Evolutionary conservation across 2,888 invertebrate species (phyloP), one percentile per base, ranked within the genome.

Genomic region (Drosophila anceps): DNA sequence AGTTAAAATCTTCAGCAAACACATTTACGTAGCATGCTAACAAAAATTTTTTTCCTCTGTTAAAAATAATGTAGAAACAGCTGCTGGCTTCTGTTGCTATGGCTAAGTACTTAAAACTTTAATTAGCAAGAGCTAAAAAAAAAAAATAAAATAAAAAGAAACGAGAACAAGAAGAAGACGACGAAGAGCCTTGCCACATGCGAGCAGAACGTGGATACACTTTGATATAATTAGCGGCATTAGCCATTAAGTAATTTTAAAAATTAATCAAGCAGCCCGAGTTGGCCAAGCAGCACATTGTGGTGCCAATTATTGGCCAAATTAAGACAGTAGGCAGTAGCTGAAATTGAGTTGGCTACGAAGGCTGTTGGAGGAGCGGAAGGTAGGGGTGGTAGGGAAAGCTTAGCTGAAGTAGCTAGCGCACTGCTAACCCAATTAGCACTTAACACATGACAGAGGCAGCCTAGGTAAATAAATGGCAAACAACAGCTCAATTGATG

Each of bases 401-500:
- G 20, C 13, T 33, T 24, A 29, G 18, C 55, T 29, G 20, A 37
- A 27, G 60, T 31, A 50, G 31, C 50, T 58, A 51, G 50, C 54
- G 55, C 62, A 71, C 64, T 75, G 69, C 76, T 82, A 83, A 88
- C 88, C 90, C 86, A 86, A 90, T 86, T 86, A 86, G 86, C 88
- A 86, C 86, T 88, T 86, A 76, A 76, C 88, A 90, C 90, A 81
- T 85, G 79, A 69, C 68, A 76, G 68, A 50, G 41, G 55, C 63
- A 61, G 69, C 64, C 72, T 87, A 79, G 88, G 84, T 89, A 89
- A 84, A 84, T 84, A 84, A 84, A 88, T 84, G 88, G 77, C 81
- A 77, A 84, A 79, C 80, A 89, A 74, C 68, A 73, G 85, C 82
- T 84, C 88, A 84, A 84, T 84, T 84, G 90, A 89, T 84, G 84